phyloP scores from a whole-genome alignment of 2,113 vertebrate genomes.

The Oncorhynchus gorbuscha region DNA sequence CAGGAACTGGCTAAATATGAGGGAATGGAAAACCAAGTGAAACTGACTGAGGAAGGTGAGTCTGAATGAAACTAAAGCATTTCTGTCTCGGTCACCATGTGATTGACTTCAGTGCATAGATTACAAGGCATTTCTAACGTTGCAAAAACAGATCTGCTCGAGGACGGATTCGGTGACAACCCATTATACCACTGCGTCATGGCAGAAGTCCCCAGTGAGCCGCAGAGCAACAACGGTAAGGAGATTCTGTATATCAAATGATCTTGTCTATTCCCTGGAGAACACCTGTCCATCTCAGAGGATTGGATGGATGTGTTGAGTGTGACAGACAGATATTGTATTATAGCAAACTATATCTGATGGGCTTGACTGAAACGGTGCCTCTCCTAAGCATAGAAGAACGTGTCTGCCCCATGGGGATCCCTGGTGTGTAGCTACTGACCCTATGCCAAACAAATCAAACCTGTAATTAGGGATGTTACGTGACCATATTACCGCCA shows the following conservation, averaged over 20 bases:
- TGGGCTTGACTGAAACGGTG: too few relatives aligned
- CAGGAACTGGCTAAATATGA: constrained; percentile 96
- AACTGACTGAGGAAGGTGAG: constrained; percentile 83
- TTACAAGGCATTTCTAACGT: not conserved
- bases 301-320: too few relatives aligned
- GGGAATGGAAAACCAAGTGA: constrained; percentile 93
- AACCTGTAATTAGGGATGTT: too few relatives aligned
- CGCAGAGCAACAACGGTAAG: constrained; percentile 78
- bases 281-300: too few relatives aligned
- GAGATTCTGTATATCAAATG: not conserved
- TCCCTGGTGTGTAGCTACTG: too few relatives aligned
- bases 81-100: not conserved
- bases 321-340: too few relatives aligned
- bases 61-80: not conserved
- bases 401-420: too few relatives aligned
- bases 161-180: constrained; percentile 95
- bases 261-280: too few relatives aligned
- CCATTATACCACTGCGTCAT: constrained; percentile 95
- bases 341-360: too few relatives aligned
- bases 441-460: too few relatives aligned
- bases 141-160: constrained; percentile 82
- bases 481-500: too few relatives aligned
- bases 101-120: not conserved
- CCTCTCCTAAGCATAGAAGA: too few relatives aligned
- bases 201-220: constrained; percentile 85